phyloP scores from a whole-genome alignment of 2,113 vertebrate genomes.

The Protobothrops mucrosquamatus region DNA sequence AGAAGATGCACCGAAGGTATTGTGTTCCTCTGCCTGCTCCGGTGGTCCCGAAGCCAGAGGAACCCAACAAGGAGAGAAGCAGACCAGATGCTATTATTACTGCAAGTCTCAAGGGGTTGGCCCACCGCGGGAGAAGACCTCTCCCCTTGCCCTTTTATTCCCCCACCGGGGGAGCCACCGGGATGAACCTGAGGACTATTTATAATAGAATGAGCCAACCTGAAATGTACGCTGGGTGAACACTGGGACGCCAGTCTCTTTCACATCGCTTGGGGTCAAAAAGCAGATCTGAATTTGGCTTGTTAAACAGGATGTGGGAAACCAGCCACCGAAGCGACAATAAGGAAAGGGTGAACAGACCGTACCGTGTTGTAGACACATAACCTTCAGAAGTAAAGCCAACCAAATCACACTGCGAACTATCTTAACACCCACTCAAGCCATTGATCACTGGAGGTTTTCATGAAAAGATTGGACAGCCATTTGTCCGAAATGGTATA shows the following conservation, averaged over 20 bases:
- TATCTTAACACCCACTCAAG: background rate
- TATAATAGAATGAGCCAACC: conserved; percentile 11
- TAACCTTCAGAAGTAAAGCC: background rate
- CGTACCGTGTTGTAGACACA: background rate
- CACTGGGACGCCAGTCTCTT: background rate
- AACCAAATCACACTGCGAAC: background rate
- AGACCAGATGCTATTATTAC: conserved; percentile 75
- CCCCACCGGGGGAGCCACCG: conserved; percentile 47
- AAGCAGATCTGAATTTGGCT: background rate
- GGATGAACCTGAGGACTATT: conserved; percentile 48
- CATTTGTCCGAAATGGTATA: no score
- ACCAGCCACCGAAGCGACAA: background rate
- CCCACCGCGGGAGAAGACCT: conserved; percentile 30
- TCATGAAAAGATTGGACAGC: no score
- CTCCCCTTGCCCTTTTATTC: conserved; percentile 59
- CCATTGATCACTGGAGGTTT: no score
- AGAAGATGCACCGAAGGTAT: conserved; percentile 57
- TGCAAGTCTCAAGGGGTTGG: conserved; percentile 60
- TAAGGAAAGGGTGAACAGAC: background rate
- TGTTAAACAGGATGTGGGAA: background rate
- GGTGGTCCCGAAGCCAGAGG: conserved; percentile 64
- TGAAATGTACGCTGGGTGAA: background rate
- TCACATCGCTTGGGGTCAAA: background rate
- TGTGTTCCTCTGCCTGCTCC: conserved; percentile 72
- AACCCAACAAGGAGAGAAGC: conserved; percentile 73